Conservation (phyloP, 2,797 vertebrate species). For the Acanthurus leucopareius region DNA sequence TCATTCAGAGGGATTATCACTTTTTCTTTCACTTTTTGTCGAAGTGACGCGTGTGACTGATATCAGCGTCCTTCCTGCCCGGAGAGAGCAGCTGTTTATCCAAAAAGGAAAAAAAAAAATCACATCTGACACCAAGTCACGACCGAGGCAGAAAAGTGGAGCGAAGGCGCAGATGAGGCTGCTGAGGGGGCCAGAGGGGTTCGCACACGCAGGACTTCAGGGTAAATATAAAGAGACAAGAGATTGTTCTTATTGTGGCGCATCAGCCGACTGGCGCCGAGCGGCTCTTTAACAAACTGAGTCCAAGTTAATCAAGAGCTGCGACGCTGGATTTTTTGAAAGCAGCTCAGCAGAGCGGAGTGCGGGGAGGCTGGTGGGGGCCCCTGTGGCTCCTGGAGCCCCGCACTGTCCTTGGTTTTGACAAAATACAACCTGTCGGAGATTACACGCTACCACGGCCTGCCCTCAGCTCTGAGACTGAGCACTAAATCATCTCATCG, state of each 20-base stretch:
- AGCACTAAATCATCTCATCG: slow-evolving; percentile 60
- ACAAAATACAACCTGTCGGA: slow-evolving; percentile 66
- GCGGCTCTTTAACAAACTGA: slow-evolving; percentile 86
- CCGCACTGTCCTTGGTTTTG: slow-evolving; percentile 51
- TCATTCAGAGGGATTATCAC: slow-evolving; percentile 60
- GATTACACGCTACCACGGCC: slow-evolving; percentile 54
- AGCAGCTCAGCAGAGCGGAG: slow-evolving; percentile 67
- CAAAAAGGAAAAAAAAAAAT: slow-evolving; percentile 19
- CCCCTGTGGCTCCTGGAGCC: slow-evolving; percentile 20
- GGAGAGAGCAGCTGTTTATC: slow-evolving; percentile 60
- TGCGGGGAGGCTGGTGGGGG: too few relatives aligned
- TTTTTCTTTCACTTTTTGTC: slow-evolving; percentile 76
- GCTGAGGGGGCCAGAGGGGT: slow-evolving; percentile 54
- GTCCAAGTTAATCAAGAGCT: slow-evolving; percentile 85
- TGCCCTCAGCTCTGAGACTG: slow-evolving; percentile 28
- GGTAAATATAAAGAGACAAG: slow-evolving; percentile 93
- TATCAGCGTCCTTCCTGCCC: slow-evolving; percentile 31
- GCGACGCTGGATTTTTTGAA: slow-evolving; percentile 74
- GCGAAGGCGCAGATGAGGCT: slow-evolving; percentile 69
- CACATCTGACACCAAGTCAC: slow-evolving; percentile 63
- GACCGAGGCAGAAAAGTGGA: slow-evolving; percentile 55
- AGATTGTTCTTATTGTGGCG: slow-evolving; percentile 90
- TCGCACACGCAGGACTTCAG: slow-evolving; percentile 83
- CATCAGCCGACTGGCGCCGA: slow-evolving; percentile 93
- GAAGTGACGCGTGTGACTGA: slow-evolving; percentile 65